A percentile compares a stretch with the other conserved stretches of the same genome.
Evolutionary conservation across 2,888 invertebrate species (phyloP).

Genomic region (Drosophila fulvimacula): DNA sequence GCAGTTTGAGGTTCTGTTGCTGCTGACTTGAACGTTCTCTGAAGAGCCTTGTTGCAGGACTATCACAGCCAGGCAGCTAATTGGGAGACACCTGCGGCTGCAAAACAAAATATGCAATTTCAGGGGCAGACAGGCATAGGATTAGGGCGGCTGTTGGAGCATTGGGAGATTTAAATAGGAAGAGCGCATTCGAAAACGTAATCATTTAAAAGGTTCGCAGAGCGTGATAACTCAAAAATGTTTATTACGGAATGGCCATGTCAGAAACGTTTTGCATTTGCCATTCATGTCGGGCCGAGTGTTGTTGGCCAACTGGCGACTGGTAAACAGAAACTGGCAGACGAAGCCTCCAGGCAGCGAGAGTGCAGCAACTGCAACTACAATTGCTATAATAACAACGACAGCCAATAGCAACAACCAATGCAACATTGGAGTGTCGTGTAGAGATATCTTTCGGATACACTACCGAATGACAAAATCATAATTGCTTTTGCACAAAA

Average conservation of each 20-base stretch:
- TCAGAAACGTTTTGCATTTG: constrained; percentile 54
- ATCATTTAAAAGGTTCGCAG: constrained; percentile 46
- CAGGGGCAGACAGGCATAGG: constrained; percentile 26
- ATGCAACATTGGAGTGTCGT: constrained; percentile 42
- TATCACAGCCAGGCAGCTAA: constrained; percentile 32
- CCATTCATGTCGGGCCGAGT: constrained; percentile 18
- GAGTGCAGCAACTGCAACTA: constrained; percentile 9
- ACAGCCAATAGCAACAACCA: not conserved
- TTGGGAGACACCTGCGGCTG: not conserved
- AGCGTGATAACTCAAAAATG: constrained; percentile 60
- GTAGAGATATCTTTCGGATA: constrained; percentile 62
- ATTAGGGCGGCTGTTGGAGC: not conserved
- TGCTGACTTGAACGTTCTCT: constrained; percentile 7
- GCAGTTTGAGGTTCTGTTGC: not conserved
- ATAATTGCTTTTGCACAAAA: constrained; percentile 79
- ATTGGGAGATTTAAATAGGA: constrained; percentile 10
- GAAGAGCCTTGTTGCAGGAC: constrained; percentile 17
- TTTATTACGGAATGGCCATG: constrained; percentile 52
- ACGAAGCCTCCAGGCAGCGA: constrained; percentile 28
- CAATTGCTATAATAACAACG: constrained; percentile 10
- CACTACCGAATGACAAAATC: constrained; percentile 76
- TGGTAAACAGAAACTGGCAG: constrained; percentile 14
- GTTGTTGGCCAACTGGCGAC: constrained; percentile 8
- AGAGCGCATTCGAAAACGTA: constrained; percentile 43
- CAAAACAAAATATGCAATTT: constrained; percentile 23